Evolutionary conservation across 2,888 invertebrate genomes (phyloP).

Genomic region (Apomyelois bistriatella): DNA sequence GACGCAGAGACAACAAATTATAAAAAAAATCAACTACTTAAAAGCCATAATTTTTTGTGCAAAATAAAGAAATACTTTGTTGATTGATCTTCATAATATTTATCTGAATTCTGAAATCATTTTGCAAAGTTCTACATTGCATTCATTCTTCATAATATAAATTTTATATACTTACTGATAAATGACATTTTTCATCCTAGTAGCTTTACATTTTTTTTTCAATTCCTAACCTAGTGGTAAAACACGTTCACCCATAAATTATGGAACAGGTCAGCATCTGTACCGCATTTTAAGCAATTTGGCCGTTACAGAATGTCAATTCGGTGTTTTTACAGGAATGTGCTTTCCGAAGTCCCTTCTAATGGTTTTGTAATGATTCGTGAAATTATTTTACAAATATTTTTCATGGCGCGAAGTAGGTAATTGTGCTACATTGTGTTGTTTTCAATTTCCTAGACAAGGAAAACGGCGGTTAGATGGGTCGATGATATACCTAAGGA

Average conservation of each 20-base stretch:
- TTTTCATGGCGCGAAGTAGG: not conserved
- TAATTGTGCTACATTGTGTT: too few relatives aligned
- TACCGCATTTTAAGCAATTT: not conserved
- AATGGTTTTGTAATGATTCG: constrained; percentile 2
- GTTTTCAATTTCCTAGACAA: too few relatives aligned
- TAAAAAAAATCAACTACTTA: too few relatives aligned
- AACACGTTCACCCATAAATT: not conserved
- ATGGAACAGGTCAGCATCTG: not conserved
- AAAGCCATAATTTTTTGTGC: too few relatives aligned
- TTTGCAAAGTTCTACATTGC: too few relatives aligned
- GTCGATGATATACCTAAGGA: too few relatives aligned
- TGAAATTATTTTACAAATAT: not conserved
- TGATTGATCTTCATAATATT: too few relatives aligned
- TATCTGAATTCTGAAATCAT: too few relatives aligned
- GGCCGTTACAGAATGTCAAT: not conserved
- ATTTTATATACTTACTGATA: not conserved
- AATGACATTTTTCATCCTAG: too few relatives aligned
- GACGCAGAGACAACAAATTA: not conserved
- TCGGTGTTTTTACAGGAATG: not conserved
- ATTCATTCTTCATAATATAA: too few relatives aligned
- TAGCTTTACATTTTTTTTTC: not conserved
- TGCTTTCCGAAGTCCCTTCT: not conserved
- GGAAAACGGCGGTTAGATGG: too few relatives aligned
- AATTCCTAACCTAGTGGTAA: not conserved
- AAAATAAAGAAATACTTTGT: too few relatives aligned